A percentile compares a stretch with the other conserved stretches of the same genome.
These are phyloP conservation scores for Scaptomyza parva DNA, from an alignment of 2,888 invertebrate species.

Conservation along the genomic window DNA sequence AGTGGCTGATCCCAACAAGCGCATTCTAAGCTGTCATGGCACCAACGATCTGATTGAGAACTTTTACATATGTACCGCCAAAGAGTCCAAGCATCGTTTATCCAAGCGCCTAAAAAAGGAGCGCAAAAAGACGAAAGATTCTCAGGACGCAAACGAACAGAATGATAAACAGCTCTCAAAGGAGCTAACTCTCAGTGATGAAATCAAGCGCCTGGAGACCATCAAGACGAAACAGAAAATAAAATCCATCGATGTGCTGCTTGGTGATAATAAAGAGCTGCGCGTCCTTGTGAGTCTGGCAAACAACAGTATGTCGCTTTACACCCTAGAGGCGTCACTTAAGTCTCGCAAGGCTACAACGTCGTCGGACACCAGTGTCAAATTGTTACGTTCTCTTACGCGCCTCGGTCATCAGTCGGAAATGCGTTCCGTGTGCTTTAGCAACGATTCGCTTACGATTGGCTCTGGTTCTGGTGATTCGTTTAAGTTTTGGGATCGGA, in stretches of 20 bases:
- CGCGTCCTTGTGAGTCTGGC: constrained; percentile 88
- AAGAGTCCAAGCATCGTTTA: constrained; percentile 89
- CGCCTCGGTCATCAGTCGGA: constrained; percentile 95
- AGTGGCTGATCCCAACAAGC: constrained; percentile 89
- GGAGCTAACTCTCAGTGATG: constrained; percentile 88
- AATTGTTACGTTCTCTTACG: constrained; percentile 88
- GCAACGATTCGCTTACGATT: constrained; percentile 95
- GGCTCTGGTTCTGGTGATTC: constrained; percentile 94
- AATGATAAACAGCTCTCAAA: constrained; percentile 64
- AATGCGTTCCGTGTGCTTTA: constrained; percentile 94
- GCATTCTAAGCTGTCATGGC: constrained; percentile 92
- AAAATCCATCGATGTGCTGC: constrained; percentile 89
- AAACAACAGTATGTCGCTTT: constrained; percentile 91
- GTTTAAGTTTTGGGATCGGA: constrained; percentile 96
- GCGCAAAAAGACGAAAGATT: constrained; percentile 83
- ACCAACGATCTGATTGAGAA: constrained; percentile 92
- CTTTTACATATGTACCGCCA: constrained; percentile 91
- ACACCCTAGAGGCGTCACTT: constrained; percentile 85
- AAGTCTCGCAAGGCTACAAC: constrained; percentile 86
- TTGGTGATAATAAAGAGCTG: constrained; percentile 90
- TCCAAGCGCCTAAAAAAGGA: constrained; percentile 91
- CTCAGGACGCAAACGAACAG: constrained; percentile 1
- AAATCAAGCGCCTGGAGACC: constrained; percentile 89
- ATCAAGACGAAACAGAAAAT: constrained; percentile 89
- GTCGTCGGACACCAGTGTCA: constrained; percentile 77